Evolutionary conservation across 2,888 invertebrate species (phyloP).

Genomic region (Flexamia atlantica): DNA sequence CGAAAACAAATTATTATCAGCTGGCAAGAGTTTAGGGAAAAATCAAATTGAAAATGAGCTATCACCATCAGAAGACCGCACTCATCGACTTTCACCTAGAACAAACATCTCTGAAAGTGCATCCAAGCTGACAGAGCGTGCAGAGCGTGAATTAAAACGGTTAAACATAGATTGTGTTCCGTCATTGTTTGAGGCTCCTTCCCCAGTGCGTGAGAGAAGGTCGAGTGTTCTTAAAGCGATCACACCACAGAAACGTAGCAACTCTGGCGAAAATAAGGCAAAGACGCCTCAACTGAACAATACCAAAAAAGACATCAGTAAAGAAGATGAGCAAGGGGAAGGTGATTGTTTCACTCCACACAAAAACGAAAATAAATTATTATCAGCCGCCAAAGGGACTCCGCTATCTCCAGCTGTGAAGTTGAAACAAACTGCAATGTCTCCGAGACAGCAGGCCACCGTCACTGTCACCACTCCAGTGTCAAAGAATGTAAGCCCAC

Average conservation of each 20-base stretch:
- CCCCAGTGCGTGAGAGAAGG: neutral
- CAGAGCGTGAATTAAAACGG: neutral
- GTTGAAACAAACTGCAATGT: neutral
- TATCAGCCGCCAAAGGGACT: neutral
- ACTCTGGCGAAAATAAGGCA: neutral
- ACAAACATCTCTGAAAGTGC: neutral
- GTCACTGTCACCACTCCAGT: slow-evolving; percentile 34
- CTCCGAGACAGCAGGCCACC: neutral
- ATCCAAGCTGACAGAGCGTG: neutral
- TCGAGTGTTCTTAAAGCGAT: neutral
- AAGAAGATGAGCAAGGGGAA: neutral
- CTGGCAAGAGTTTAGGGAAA: neutral
- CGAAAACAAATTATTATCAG: too few relatives aligned
- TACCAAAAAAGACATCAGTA: neutral
- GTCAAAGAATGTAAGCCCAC: slow-evolving; percentile 31
- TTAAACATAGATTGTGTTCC: slow-evolving; percentile 10
- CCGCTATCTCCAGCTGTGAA: neutral
- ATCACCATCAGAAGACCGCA: neutral
- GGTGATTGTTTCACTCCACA: neutral
- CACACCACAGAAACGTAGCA: neutral
- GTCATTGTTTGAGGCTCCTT: neutral
- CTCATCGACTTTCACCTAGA: neutral
- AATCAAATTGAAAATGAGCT: neutral
- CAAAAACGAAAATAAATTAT: neutral
- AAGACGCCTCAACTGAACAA: neutral